These are phyloP conservation scores for Sepiola atlantica DNA, from an alignment of 2,888 invertebrate genomes.

Conservation along the genomic window DNA sequence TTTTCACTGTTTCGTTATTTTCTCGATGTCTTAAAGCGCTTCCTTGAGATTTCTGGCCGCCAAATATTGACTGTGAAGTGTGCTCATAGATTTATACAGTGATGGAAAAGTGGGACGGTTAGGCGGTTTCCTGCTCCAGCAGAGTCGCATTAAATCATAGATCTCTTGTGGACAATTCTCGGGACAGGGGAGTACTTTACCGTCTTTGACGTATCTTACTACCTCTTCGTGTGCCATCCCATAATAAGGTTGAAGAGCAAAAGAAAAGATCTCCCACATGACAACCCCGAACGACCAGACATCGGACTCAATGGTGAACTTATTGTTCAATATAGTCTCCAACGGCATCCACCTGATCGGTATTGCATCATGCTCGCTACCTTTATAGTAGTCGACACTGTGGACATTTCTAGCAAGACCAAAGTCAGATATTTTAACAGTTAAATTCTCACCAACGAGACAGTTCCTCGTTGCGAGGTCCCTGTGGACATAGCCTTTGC, in stretches of 20 bases:
- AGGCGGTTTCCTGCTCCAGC: slow-evolving; percentile 91
- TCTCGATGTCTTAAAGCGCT: neutral
- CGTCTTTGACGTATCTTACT: slow-evolving; percentile 93
- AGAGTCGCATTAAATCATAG: slow-evolving; percentile 93
- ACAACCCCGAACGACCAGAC: slow-evolving; percentile 98
- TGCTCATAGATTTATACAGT: slow-evolving; percentile 76
- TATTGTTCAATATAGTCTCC: slow-evolving; percentile 95
- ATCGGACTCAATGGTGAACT: slow-evolving; percentile 95
- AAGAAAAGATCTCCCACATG: slow-evolving; percentile 97
- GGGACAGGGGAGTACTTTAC: slow-evolving; percentile 90
- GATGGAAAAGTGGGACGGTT: slow-evolving; percentile 86
- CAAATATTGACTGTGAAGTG: slow-evolving; percentile 76
- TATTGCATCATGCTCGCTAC: slow-evolving; percentile 83
- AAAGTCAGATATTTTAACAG: slow-evolving; percentile 97
- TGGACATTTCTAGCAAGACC: slow-evolving; percentile 96
- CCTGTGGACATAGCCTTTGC: slow-evolving; percentile 94
- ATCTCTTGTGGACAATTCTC: slow-evolving; percentile 87
- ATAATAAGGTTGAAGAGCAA: slow-evolving; percentile 95
- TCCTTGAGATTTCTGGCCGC: neutral
- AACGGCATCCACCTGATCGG: slow-evolving; percentile 98
- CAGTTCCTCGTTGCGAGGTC: slow-evolving; percentile 97
- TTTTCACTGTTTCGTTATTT: neutral
- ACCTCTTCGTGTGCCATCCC: slow-evolving; percentile 98
- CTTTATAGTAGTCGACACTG: slow-evolving; percentile 89
- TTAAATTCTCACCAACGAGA: slow-evolving; percentile 92